Evolutionary conservation across 2,113 vertebrate species (phyloP).

Genomic region (Nothocercus nigrocapillus): DNA sequence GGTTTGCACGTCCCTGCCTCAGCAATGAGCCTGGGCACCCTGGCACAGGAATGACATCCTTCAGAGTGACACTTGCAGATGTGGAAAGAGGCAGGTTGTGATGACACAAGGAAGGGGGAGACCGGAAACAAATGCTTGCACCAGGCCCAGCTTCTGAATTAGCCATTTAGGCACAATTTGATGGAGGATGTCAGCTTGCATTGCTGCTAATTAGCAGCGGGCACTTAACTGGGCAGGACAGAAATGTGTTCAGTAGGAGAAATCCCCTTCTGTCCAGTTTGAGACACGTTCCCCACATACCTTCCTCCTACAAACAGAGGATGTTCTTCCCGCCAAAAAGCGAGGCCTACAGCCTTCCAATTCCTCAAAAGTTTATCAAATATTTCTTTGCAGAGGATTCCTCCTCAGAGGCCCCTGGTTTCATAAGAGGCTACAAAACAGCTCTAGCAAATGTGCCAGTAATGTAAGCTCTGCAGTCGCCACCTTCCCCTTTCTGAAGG

Average conservation of each 20-base stretch:
- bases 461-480: not conserved
- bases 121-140: not conserved
- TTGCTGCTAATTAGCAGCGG: slow-evolving; percentile 1
- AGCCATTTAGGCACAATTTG: not conserved
- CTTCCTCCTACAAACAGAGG: rapidly evolving
- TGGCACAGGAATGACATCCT: not conserved
- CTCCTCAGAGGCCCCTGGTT: not conserved
- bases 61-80: not conserved
- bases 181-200: not conserved
- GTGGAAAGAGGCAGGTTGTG: not conserved
- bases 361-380: not conserved
- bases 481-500: not conserved
- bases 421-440: not conserved
- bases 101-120: not conserved
- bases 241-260: not conserved
- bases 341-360: not conserved
- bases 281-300: not conserved
- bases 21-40: not conserved
- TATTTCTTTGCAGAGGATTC: not conserved
- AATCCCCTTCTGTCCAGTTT: not conserved
- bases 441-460: rapidly evolving
- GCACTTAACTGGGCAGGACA: slow-evolving; percentile 13
- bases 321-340: not conserved
- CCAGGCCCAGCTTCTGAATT: not conserved
- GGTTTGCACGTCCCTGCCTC: not conserved